These are phyloP conservation scores for Eupithecia subfuscata DNA, from an alignment of 2,888 invertebrate species.

Conservation along the genomic window DNA sequence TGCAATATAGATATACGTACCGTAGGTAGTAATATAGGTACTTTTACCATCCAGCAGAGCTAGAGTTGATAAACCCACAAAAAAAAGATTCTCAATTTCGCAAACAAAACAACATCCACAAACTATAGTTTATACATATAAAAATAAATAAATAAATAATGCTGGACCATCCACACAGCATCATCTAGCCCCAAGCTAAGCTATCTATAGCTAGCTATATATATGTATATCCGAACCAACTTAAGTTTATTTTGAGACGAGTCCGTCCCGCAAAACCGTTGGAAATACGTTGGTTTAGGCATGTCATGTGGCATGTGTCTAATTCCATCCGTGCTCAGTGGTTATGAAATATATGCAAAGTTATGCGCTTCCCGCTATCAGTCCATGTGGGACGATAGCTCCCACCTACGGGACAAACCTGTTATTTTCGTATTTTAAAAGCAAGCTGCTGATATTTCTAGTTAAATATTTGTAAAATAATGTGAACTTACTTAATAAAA, in stretches of 20 bases:
- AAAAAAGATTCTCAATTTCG: neutral
- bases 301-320: conserved; percentile 81
- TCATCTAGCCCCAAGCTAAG: no score
- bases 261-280: conserved; percentile 27
- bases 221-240: neutral
- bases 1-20: neutral
- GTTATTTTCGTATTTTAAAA: conserved; percentile 34
- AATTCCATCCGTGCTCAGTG: conserved; percentile 82
- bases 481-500: neutral
- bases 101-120: neutral
- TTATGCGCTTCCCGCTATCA: conserved; percentile 64
- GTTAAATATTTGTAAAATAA: neutral
- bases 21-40: no score
- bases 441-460: conserved; percentile 11
- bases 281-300: conserved; percentile 74
- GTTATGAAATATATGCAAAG: conserved; percentile 84
- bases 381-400: conserved; percentile 40
- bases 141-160: no score
- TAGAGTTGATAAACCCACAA: neutral
- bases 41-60: neutral
- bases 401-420: conserved; percentile 30
- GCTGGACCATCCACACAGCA: no score
- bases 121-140: no score
- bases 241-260: conserved; percentile 17
- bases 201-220: no score